Evolutionary conservation across 2,113 vertebrate genomes (phyloP), one percentile per base, ranked within the genome.

Genomic region (Rana temporaria): DNA sequence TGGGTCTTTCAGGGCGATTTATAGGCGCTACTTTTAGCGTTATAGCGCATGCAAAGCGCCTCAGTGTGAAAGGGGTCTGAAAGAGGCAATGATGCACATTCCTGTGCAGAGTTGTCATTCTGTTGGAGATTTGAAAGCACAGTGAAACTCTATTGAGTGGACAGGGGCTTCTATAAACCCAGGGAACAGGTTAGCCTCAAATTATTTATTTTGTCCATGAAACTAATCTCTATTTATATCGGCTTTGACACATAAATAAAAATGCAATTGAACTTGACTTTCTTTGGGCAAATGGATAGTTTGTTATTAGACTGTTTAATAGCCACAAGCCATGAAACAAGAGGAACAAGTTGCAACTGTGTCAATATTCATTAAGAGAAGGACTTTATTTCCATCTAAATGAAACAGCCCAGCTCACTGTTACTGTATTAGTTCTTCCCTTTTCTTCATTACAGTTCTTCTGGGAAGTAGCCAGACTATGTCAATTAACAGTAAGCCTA

Each of bases 401-500:
- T 1, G 87, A 85, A 72, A 60, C 82, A 80, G 89, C 84, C 85
- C 0, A 0, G 82, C 38, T 81, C 32, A 73, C 84, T 34, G 76
- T 84, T 85, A 55, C 86, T 69, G 60, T 86, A 86, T 89, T 90
- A 87, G 85, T 84, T 88, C 78, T 86, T 85, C 84, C 83, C 75
- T 87, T 48, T 87, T 89, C 88, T 88, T 87, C 87, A 86, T 87
- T 89, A 90, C 90, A 89, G 89, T 86, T 84, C 85, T 87, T 84
- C 86, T 91, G 94, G 94, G 93, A 90, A 86, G 85, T 73, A 0
- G 91, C 96, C 94, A 95, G 86, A 88, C 81, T 85, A 91, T 88
- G 93, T 94, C 93, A 95, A 93, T 96, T 93, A 95, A 92, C 89
- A 82, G 94, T 92, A 95, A 96, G 85, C 88, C 93, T 95, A 95